These are phyloP conservation scores for Podiceps cristatus DNA, from an alignment of 2,113 vertebrate species.

Conservation along the genomic window DNA sequence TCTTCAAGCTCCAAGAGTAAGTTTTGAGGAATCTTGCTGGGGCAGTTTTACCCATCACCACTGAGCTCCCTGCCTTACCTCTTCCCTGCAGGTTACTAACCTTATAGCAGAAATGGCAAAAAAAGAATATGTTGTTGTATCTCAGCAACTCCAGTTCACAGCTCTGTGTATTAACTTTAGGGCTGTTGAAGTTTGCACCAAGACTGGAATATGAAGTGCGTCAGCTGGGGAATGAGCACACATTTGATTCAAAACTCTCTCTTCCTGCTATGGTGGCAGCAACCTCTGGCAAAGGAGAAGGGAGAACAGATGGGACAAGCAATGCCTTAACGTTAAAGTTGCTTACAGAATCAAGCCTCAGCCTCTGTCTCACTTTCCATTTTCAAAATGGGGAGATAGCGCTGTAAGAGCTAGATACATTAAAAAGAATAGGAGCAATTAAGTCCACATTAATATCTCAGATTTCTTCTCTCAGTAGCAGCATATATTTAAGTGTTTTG, in stretches of 20 bases:
- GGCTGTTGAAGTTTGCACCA: neutral
- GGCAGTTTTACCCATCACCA: neutral
- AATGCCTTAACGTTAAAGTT: neutral
- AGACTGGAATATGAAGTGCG: neutral
- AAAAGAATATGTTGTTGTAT: neutral
- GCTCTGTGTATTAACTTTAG: neutral
- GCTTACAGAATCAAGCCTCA: neutral
- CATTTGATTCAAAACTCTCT: neutral
- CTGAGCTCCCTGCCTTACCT: neutral
- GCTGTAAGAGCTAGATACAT: neutral
- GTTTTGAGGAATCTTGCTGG: neutral
- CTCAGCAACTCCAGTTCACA: neutral
- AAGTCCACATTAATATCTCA: neutral
- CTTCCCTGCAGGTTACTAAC: neutral
- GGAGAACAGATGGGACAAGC: neutral
- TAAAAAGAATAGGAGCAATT: slow-evolving; percentile 6
- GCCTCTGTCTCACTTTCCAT: neutral
- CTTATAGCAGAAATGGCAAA: neutral
- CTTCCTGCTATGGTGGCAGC: neutral
- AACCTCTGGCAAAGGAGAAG: neutral
- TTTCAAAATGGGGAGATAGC: neutral
- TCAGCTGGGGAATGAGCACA: neutral
- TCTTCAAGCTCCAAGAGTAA: neutral
- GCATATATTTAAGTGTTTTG: slow-evolving; percentile 13
- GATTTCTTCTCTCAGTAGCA: neutral